These are phyloP conservation scores for Drosophila ochracea DNA, from an alignment of 2,888 invertebrate genomes.

Conservation along the genomic window DNA sequence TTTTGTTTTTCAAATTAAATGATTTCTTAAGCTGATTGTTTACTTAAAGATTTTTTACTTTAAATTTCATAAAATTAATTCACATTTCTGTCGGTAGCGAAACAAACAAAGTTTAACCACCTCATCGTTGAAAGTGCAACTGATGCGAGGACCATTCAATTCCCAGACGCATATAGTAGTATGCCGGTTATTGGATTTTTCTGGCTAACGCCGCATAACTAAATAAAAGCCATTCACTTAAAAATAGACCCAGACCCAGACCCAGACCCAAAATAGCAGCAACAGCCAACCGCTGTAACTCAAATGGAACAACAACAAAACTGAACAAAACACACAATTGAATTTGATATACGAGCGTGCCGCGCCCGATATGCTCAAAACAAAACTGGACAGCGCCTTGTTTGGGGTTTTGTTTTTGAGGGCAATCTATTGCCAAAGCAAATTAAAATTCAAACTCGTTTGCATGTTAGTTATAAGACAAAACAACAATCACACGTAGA, in stretches of 20 bases:
- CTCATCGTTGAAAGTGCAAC: slow-evolving; percentile 53
- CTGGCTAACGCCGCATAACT: slow-evolving; percentile 57
- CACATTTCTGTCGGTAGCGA: background rate
- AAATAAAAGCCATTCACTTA: slow-evolving; percentile 70
- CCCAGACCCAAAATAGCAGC: slow-evolving; percentile 24
- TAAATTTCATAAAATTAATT: background rate
- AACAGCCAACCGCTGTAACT: slow-evolving; percentile 50
- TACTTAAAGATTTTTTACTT: background rate
- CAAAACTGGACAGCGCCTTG: slow-evolving; percentile 32
- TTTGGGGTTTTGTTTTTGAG: slow-evolving; percentile 26
- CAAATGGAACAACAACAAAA: slow-evolving; percentile 40
- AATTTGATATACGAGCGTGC: slow-evolving; percentile 65
- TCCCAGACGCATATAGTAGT: slow-evolving; percentile 60
- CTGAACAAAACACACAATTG: slow-evolving; percentile 45
- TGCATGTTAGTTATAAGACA: slow-evolving; percentile 43
- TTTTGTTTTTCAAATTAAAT: background rate
- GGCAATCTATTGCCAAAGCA: slow-evolving; percentile 56
- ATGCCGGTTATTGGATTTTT: slow-evolving; percentile 59
- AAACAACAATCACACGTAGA: slow-evolving; percentile 4
- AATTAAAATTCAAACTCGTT: slow-evolving; percentile 74
- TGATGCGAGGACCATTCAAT: slow-evolving; percentile 21
- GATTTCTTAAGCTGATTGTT: background rate
- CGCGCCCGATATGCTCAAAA: slow-evolving; percentile 44
- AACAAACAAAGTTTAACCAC: slow-evolving; percentile 37
- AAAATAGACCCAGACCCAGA: slow-evolving; percentile 22